Base-by-base conservation (phyloP, 2,113 vertebrate species). In the Lophura nycthemera region DNA sequence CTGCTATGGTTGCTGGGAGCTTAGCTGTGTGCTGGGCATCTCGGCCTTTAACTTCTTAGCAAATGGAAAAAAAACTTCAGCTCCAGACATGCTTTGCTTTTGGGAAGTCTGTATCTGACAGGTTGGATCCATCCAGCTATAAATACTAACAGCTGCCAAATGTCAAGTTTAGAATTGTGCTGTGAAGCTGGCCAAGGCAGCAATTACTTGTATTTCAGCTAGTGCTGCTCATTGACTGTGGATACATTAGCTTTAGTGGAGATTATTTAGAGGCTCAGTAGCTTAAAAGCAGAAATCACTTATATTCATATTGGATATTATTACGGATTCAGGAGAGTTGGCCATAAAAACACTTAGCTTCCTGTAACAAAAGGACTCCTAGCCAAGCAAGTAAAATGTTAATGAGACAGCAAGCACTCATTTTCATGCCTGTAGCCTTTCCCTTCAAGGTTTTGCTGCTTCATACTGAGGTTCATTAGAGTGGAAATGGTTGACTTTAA, bases 321-420 rank as follows among this genome's bases (percentile, higher is more conserved):
- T 95, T 97, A 92, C 80, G 86, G 76, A 95, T 91, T 91, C 90
- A 91, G 94, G 90, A 88, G 88, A 93, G 76, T 3, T 86, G 88
- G 88, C 95, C 76, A 86, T 95, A 90, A 96, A 96, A 96, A 84
- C 94, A 95, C 91, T 95, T 96, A 92, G 89, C 87, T 96, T 96
- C 89, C 94, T 95, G 93, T 95, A 95, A 95, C 94, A 92, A 92
- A 92, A 82, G 85, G 82, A 88, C 88, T 93, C 70, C 73, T 93
- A 65, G 90, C 95, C 95, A 94, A 92, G 89, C 80, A 95, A 94
- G 93, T 90, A 94, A 97, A 96, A 95, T 91, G 87, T 90, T 93
- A 94, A 95, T 96, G 94, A 97, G 94, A 86, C 90, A 94, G 92
- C 83, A 86, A 90, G 82, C 81, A 67, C 82, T 96, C 84, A 94